These are phyloP conservation scores for Phylloscopus trochiloides DNA, from an alignment of 2,113 vertebrate genomes.

Conservation along the genomic window DNA sequence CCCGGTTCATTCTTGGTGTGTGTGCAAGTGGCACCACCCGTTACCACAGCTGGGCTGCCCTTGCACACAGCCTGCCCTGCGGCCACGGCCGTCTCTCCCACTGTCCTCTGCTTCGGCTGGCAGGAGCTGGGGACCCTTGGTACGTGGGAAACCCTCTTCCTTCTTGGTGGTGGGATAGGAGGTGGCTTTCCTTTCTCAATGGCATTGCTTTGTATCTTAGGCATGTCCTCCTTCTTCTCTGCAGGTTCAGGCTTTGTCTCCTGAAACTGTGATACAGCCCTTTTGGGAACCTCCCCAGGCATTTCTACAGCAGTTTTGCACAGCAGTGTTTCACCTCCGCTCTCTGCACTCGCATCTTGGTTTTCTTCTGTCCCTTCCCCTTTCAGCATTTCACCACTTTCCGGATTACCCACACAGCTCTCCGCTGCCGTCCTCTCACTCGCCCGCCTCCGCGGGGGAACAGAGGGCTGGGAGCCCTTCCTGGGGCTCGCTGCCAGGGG, in stretches of 20 bases:
- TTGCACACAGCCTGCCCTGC: rapidly evolving
- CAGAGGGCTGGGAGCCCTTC: conserved; percentile 56
- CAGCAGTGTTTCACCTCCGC: neutral
- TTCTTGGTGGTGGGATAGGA: conserved; percentile 81
- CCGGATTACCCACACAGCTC: neutral
- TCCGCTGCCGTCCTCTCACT: neutral
- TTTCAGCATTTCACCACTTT: neutral
- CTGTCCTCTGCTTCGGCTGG: neutral
- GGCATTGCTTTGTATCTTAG: neutral
- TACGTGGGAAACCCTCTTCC: conserved; percentile 67
- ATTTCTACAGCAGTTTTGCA: neutral
- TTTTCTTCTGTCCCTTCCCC: neutral
- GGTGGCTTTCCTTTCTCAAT: conserved; percentile 16
- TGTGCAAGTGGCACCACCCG: neutral
- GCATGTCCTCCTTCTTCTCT: neutral
- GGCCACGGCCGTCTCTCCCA: neutral
- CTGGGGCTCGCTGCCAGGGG: neutral
- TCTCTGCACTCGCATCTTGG: neutral
- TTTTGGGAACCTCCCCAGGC: neutral
- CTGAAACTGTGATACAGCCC: neutral
- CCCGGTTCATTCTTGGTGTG: neutral
- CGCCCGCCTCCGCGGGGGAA: conserved; percentile 34
- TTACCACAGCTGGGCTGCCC: neutral
- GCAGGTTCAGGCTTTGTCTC: conserved; percentile 10
- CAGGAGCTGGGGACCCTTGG: neutral